Base-by-base conservation (phyloP, 2,888 invertebrate species). In the Phaonia tiefii region DNA sequence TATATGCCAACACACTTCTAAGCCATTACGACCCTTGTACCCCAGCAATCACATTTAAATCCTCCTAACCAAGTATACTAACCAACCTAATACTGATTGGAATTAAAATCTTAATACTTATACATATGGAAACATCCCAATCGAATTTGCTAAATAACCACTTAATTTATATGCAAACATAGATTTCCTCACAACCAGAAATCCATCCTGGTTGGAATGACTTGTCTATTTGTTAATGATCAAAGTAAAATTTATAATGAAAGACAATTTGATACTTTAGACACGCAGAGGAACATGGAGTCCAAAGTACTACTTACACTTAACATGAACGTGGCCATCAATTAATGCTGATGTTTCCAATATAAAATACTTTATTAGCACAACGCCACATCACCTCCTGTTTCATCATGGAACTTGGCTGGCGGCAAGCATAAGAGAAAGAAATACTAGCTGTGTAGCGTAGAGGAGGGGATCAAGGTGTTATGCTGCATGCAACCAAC, bases 211-310 rank as follows among this genome's bases (percentile, higher is more conserved):
- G 20, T 17, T 54, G 54, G 58, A 79, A 42, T 49, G 11, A 0
- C 51, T 60, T 65, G 10, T 49, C 17, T 37, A 46, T 65, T 54
- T 26, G 73, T 70, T 75, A 20, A 56, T 75, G 75, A 78, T 75
- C 80, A 81, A 81, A 81, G 78, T 77, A 72, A 72, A 71, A 63
- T 22, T 5, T 31, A 7, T 75, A 78, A 75, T 77, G 70, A 73
- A 69, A 65, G 76, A 42, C 75, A 60, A 79, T 13, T 69, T 56
- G 11, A 73, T 75, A 54, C 75, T 75, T 66, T 13, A 31, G 31
- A 73, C 11, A 54, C 22, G 25, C 22, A 31, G 44, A n/a, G 70
- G 65, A 51, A 74, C 81, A 71, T 81, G 78, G 71, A 37, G 63
- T 42, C 37, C 63, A 63, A 42, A 63, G 63, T 63, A 10, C 54